Evolutionary conservation across 2,888 invertebrate genomes (phyloP).

Genomic region (Empis stercorea): DNA sequence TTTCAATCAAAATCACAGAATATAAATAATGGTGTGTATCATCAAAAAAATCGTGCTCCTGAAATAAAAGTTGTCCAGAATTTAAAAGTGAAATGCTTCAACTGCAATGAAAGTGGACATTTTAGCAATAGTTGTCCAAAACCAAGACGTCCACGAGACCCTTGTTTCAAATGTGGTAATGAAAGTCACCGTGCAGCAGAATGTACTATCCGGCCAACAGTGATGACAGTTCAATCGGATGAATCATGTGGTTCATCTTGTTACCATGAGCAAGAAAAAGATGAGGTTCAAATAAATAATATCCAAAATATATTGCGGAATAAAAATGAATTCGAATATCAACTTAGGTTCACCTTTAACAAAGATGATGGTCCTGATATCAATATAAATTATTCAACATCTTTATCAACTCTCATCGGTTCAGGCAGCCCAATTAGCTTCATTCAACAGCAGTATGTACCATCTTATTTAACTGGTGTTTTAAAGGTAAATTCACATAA

Average conservation of each 20-base stretch:
- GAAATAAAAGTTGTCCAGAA: neutral
- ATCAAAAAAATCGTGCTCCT: neutral
- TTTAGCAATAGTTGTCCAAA: neutral
- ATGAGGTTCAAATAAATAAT: neutral
- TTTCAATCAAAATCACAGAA: no score
- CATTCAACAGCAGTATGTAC: slow-evolving; percentile 6
- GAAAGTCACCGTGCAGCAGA: neutral
- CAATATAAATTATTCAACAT: neutral
- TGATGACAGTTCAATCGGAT: neutral
- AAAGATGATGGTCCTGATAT: neutral
- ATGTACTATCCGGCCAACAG: neutral
- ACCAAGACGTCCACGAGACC: neutral
- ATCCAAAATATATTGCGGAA: neutral
- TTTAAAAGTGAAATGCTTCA: neutral
- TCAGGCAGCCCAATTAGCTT: slow-evolving; percentile 10
- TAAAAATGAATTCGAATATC: slow-evolving; percentile 1
- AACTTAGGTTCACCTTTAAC: neutral
- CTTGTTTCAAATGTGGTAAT: slow-evolving; percentile 1
- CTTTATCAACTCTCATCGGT: slow-evolving; percentile 5
- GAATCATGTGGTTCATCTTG: no score
- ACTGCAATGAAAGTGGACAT: slow-evolving; percentile 1
- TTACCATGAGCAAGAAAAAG: neutral
- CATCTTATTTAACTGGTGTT: slow-evolving; percentile 1
- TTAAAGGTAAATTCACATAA: neutral
- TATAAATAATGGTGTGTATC: no score